Evolutionary conservation across 2,113 vertebrate genomes (phyloP), one percentile per base, ranked within the genome.

Genomic region (Eidolon helvum): DNA sequence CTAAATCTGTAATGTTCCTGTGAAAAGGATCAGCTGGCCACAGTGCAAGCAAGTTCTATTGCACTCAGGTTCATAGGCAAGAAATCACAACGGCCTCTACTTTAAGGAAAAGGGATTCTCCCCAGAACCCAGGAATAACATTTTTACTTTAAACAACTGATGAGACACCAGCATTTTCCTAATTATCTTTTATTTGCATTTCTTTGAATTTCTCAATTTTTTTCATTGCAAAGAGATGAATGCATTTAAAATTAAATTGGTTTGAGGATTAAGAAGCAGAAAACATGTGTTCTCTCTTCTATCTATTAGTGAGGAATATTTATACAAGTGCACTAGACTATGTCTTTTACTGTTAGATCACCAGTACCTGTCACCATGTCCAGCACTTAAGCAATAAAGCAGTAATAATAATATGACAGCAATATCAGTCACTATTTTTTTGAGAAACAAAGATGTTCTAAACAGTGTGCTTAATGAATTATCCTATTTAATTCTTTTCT

Each of bases 141-240:
- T 43, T 57, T 84, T 77, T 24, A 84, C 7, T 95, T 75, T 65
- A 18, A 85, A 87, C 50, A 65, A 61, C 45, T 85, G n/a, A 90
- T 14, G 2, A 63, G 24, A 68, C 8, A 48, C 9, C 21, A 48
- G 79, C 22, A 45, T 90, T 91, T 83, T 35, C 66, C 50, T 74
- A 95, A 59, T 30, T 68, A 77, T 33, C 16, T 74, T 94, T 79
- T 75, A 82, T 86, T 91, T 72, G 55, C 38, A 63, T 96, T 96
- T 80, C 75, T 93, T 92, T 66, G 78, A 48, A 63, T 68, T 57
- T 93, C 68, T 93, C 7, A 38, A n/a, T 77, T 92, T 61, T 24
- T 40, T 72, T 75, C 18, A 8, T 30, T 77, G 10, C n/a, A 94
- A 87, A 87, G 43, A 85, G 61, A 92, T 87, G 75, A 35, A 91